These are phyloP conservation scores for Drosophila ezoana DNA, from an alignment of 2,888 invertebrate genomes.

Conservation along the genomic window DNA sequence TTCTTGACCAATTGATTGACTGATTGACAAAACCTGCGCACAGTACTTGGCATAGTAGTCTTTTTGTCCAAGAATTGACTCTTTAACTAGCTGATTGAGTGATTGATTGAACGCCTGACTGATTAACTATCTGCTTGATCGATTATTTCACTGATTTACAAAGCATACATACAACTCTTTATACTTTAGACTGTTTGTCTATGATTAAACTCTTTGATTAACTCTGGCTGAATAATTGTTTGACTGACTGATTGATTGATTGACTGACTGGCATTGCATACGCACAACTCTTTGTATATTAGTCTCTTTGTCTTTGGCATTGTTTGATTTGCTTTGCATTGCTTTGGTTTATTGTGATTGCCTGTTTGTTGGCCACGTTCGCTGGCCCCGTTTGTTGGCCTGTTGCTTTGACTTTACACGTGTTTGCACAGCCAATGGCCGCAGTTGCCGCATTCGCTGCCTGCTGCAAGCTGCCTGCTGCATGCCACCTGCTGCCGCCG, in stretches of 20 bases:
- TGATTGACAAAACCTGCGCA: neutral
- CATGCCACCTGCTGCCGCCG: conserved; percentile 26
- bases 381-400: conserved; percentile 40
- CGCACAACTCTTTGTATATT: conserved; percentile 31
- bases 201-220: neutral
- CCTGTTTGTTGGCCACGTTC: conserved; percentile 36
- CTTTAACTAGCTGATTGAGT: neutral
- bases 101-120: neutral
- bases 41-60: neutral
- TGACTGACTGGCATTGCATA: conserved; percentile 7
- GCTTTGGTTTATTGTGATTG: conserved; percentile 41
- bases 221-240: neutral
- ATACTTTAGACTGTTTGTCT: conserved; percentile 28
- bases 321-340: conserved; percentile 46
- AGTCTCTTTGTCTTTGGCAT: conserved; percentile 32
- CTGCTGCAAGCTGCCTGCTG: conserved; percentile 23
- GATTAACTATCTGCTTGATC: neutral
- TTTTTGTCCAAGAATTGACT: neutral
- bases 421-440: conserved; percentile 62
- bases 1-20: neutral
- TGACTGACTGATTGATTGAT: neutral
- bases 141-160: neutral
- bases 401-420: conserved; percentile 75
- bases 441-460: conserved; percentile 31
- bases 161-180: conserved; percentile 25